phyloP scores from a whole-genome alignment of 1,140 invertebrate species.

The Thaumatotibia leucotreta region DNA sequence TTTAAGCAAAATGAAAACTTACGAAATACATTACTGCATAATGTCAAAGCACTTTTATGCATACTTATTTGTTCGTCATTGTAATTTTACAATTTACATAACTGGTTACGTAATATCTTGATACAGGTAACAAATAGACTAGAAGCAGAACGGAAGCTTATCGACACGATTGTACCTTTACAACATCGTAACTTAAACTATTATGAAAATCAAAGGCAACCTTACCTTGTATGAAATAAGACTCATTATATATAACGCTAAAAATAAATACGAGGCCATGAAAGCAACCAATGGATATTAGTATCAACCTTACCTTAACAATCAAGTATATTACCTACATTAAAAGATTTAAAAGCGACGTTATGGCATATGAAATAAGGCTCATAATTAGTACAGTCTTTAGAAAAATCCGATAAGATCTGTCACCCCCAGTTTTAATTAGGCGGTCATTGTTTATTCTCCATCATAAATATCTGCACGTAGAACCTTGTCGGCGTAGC shows the following conservation, averaged over 20 bases:
- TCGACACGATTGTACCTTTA: constrained; percentile 13
- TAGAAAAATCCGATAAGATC: constrained; percentile 25
- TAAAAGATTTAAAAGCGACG: not conserved
- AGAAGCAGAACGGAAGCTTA: constrained; percentile 41
- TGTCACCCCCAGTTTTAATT: constrained; percentile 48
- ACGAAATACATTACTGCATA: not conserved
- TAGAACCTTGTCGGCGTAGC: not conserved
- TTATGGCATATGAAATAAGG: not conserved
- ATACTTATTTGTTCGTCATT: not conserved
- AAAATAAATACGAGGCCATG: not conserved
- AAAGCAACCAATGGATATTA: not conserved
- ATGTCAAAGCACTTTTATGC: not conserved
- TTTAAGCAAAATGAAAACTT: no score
- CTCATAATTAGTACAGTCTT: no score
- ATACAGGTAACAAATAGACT: constrained; percentile 47
- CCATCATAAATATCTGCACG: not conserved
- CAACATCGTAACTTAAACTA: not conserved
- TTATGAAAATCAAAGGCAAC: not conserved
- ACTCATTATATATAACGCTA: not conserved
- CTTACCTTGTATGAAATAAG: not conserved
- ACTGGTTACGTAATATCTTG: constrained; percentile 43
- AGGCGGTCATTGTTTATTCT: constrained; percentile 19
- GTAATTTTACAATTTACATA: not conserved
- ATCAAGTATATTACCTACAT: not conserved
- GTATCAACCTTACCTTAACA: not conserved